phyloP scores from a whole-genome alignment of 2,888 invertebrate genomes.

The Ennomos erosarius region DNA sequence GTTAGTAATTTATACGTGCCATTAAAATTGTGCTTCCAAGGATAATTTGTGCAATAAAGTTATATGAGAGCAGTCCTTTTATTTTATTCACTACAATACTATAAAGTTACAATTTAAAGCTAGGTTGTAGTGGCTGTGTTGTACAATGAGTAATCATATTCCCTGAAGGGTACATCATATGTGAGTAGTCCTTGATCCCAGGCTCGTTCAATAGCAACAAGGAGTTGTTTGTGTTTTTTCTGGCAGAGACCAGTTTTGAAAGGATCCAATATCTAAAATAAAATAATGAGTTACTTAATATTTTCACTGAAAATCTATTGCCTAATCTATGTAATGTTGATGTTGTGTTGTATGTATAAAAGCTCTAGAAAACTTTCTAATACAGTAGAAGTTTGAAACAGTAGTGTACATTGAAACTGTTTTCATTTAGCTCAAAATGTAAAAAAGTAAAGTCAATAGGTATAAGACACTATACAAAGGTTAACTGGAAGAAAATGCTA shows the following conservation, averaged over 20 bases:
- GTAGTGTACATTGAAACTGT: no score
- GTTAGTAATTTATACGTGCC: conserved; percentile 15
- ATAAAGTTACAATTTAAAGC: conserved; percentile 10
- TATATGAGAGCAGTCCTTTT: conserved; percentile 32
- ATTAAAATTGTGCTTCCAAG: conserved; percentile 25
- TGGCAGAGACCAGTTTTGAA: conserved; percentile 93
- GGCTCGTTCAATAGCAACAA: conserved; percentile 91
- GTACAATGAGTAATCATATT: conserved; percentile 94
- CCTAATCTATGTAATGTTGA: no score
- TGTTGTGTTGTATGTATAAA: no score
- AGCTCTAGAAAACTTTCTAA: neutral
- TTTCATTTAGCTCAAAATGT: no score
- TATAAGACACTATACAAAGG: no score
- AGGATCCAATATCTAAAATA: conserved; percentile 84
- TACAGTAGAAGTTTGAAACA: no score
- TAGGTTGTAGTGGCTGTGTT: conserved; percentile 45
- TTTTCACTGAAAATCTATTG: no score
- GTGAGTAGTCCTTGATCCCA: conserved; percentile 92
- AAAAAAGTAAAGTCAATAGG: no score
- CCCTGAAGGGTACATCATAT: conserved; percentile 93
- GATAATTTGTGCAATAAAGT: conserved; percentile 43
- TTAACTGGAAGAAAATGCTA: no score
- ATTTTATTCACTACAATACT: conserved; percentile 23
- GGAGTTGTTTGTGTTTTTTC: conserved; percentile 89
- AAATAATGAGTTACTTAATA: neutral